Conservation (phyloP, 2,797 vertebrate species). For the Miichthys miiuy region DNA sequence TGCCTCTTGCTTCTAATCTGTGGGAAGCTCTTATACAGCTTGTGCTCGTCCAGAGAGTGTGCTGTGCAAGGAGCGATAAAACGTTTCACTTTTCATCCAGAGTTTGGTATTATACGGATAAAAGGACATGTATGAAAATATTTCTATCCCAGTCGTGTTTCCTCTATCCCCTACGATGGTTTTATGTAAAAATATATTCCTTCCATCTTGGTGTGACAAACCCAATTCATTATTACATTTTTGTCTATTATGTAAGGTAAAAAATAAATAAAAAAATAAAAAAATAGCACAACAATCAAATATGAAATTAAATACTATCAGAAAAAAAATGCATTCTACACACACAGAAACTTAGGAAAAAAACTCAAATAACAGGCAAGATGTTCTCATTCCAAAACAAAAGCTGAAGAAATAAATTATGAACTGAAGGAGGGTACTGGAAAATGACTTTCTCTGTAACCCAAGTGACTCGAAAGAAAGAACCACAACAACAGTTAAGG, state of each 20-base stretch:
- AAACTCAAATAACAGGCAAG: conserved; percentile 66
- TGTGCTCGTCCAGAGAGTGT: conserved; percentile 56
- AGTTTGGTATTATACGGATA: conserved; percentile 62
- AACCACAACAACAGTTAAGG: conserved; percentile 67
- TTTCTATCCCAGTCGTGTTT: conserved; percentile 48
- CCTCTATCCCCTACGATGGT: conserved; percentile 11
- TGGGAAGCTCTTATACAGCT: conserved; percentile 58
- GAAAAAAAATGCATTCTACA: conserved; percentile 58
- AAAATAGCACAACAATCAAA: conserved; percentile 49
- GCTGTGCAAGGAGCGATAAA: conserved; percentile 60
- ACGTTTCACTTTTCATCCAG: conserved; percentile 57
- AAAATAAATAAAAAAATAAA: not conserved
- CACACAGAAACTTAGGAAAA: conserved; percentile 61
- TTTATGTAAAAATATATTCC: conserved; percentile 31
- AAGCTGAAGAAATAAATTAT: conserved; percentile 59
- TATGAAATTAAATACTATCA: conserved; percentile 58
- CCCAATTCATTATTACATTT: conserved; percentile 79
- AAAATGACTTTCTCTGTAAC: conserved; percentile 75
- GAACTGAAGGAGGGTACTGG: conserved; percentile 71
- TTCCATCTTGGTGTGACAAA: conserved; percentile 47
- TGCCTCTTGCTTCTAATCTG: conserved; percentile 68
- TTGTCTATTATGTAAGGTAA: conserved; percentile 53
- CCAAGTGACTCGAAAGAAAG: conserved; percentile 76
- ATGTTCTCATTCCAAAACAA: conserved; percentile 73
- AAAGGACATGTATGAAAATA: conserved; percentile 55